Evolutionary conservation across 2,113 vertebrate species (phyloP).

Genomic region (Rana temporaria): DNA sequence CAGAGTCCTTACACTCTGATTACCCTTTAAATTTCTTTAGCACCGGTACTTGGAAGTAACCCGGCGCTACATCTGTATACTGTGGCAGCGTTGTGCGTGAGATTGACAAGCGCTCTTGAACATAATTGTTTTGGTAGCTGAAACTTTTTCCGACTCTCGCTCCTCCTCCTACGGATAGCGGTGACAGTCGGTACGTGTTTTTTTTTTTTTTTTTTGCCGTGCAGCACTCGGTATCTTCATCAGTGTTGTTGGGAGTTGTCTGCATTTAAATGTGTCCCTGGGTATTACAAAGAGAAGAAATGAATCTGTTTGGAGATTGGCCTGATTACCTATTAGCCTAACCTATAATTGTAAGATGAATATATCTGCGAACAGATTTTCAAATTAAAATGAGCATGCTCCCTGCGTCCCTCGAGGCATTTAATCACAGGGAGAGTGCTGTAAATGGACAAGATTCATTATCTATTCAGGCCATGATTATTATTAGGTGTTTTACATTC

Average conservation of each 20-base stretch:
- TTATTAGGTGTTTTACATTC: slow-evolving; percentile 43
- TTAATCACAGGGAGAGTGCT: slow-evolving; percentile 48
- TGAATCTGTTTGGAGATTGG: slow-evolving; percentile 26
- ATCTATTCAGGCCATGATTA: slow-evolving; percentile 53
- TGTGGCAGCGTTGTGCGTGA: too few relatives aligned
- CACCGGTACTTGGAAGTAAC: too few relatives aligned
- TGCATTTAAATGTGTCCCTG: background rate
- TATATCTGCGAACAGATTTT: slow-evolving; percentile 33
- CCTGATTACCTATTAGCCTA: slow-evolving; percentile 54
- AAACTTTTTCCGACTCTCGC: too few relatives aligned
- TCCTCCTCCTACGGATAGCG: too few relatives aligned
- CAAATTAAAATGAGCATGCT: slow-evolving; percentile 49
- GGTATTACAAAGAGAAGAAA: slow-evolving; percentile 21
- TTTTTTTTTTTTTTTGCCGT: too few relatives aligned
- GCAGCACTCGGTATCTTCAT: too few relatives aligned
- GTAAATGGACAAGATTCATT: slow-evolving; percentile 55
- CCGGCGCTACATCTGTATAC: too few relatives aligned
- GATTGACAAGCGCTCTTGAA: too few relatives aligned
- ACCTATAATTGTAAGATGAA: slow-evolving; percentile 50
- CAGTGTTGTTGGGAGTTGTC: background rate
- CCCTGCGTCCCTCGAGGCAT: slow-evolving; percentile 46
- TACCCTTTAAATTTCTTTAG: too few relatives aligned
- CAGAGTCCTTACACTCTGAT: too few relatives aligned
- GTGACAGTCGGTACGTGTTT: too few relatives aligned
- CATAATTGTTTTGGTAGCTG: too few relatives aligned